These are phyloP conservation scores for Lycocorax pyrrhopterus DNA, from an alignment of 2,113 vertebrate genomes.

Conservation along the genomic window DNA sequence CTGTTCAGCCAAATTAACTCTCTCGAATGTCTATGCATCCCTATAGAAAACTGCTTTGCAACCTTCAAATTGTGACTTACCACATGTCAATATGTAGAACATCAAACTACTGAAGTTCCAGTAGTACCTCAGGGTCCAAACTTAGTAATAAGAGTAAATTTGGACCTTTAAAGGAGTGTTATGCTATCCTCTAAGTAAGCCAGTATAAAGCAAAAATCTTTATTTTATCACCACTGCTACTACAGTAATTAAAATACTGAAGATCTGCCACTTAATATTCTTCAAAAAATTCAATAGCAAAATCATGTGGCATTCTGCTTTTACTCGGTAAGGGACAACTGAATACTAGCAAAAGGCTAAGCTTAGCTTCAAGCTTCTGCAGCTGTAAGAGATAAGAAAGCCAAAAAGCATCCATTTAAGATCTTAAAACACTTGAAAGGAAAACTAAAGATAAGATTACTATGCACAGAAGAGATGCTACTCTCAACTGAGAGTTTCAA, in stretches of 20 bases:
- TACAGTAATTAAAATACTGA: neutral
- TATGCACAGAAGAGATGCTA: neutral
- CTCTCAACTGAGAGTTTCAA: neutral
- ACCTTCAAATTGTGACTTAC: neutral
- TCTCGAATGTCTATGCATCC: neutral
- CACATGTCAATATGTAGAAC: neutral
- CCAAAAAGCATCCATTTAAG: neutral
- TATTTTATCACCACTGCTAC: neutral
- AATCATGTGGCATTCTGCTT: neutral
- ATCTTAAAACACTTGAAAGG: neutral
- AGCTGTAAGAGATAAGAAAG: neutral
- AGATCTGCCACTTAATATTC: neutral
- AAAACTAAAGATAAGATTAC: constrained; percentile 18
- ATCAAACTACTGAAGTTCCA: neutral
- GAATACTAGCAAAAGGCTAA: neutral
- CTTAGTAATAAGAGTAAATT: neutral
- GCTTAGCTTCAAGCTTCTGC: neutral
- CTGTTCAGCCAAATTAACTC: neutral
- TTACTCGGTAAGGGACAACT: neutral
- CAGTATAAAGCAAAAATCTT: neutral
- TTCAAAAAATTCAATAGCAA: neutral
- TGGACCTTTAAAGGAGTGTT: neutral
- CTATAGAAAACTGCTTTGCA: neutral
- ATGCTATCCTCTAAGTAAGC: neutral
- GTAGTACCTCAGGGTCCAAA: neutral